Base-by-base conservation (phyloP, 1,140 invertebrate species). In the Doryteuthis pealeii region DNA sequence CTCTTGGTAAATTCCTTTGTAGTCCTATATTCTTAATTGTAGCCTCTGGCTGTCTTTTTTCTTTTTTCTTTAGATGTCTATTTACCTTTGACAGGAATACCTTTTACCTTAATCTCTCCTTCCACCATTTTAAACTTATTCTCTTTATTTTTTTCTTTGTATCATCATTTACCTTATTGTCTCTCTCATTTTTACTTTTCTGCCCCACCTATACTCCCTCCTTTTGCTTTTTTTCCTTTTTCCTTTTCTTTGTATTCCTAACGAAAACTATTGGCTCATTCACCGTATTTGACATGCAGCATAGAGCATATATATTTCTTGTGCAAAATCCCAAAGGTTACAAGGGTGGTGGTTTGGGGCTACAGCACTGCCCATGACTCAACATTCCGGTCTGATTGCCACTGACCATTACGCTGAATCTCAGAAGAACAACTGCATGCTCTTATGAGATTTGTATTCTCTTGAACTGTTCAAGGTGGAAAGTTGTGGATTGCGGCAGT, bases 21-120 rank as follows among this genome's bases (percentile, higher is more conserved):
- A n/a, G 22, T 62, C 54, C 26, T 62, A 62, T 62, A 62, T 62
- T 8, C 54, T 62, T 62, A 62, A 62, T 62, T 62, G 54, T 22
- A 62, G 54, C 54, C 26, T n/a, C 54, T 62, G 18, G 54, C 35
- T 3, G 3, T 40, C 10, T 40, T 5, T 40, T 40, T 40, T 40
- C 10, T 5, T 62, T 62, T 62, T 62, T 62, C 54, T 6, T 62
- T 62, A 5, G 6, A 22, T 22, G 3, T 62, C 5, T 62, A 62
- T 22, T 62, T 62, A 62, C 10, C 18, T 62, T 62, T 28, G 18
- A 62, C 26, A n/a, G 26, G 6, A 62, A 62, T n/a, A 28, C 18
- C 26, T n/a, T 62, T 62, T 62, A n/a, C 18, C 54, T n/a, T 4
- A n/a, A n/a, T 62, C 26, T 28, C 26, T 22, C 18, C 26, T 12